These are phyloP conservation scores for Corythornis leucogaster DNA, from an alignment of 2,797 vertebrate genomes.

Conservation along the genomic window DNA sequence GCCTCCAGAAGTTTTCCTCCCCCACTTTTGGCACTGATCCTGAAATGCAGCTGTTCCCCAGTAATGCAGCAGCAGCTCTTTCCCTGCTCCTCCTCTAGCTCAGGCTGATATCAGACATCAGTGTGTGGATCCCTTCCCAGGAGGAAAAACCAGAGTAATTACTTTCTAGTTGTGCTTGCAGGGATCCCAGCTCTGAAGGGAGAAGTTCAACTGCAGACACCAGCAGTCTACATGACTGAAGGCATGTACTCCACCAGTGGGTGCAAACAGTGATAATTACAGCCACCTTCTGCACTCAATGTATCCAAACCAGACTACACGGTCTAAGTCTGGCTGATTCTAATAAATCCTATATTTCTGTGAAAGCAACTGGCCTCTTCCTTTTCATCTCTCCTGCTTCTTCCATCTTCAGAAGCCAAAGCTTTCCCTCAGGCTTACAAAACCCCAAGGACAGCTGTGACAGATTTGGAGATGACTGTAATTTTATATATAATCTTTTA, in stretches of 20 bases:
- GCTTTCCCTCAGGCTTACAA: not conserved
- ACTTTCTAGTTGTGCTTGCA: not conserved
- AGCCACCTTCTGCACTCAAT: not conserved
- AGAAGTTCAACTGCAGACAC: not conserved
- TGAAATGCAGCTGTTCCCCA: constrained; percentile 37
- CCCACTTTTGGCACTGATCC: constrained; percentile 44
- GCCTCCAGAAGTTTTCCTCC: constrained; percentile 54
- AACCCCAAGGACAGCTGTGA: constrained; percentile 32
- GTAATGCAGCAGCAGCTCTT: constrained; percentile 2
- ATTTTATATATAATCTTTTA: not conserved
- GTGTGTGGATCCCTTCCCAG: not conserved
- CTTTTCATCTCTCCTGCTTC: constrained; percentile 9
- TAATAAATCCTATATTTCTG: constrained; percentile 25
- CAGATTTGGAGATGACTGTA: not conserved
- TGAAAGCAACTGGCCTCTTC: not conserved
- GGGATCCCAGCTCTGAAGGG: not conserved
- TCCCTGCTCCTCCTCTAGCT: not conserved
- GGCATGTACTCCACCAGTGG: not conserved
- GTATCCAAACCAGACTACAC: not conserved
- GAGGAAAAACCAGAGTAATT: not conserved
- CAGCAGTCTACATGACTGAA: not conserved
- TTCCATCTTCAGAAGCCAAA: constrained; percentile 3
- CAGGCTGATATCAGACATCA: not conserved
- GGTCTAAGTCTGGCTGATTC: not conserved
- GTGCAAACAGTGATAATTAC: constrained; percentile 6